Evolutionary conservation across 2,113 vertebrate species (phyloP), one percentile per base, ranked within the genome.

Genomic region (Anoura caudifer): DNA sequence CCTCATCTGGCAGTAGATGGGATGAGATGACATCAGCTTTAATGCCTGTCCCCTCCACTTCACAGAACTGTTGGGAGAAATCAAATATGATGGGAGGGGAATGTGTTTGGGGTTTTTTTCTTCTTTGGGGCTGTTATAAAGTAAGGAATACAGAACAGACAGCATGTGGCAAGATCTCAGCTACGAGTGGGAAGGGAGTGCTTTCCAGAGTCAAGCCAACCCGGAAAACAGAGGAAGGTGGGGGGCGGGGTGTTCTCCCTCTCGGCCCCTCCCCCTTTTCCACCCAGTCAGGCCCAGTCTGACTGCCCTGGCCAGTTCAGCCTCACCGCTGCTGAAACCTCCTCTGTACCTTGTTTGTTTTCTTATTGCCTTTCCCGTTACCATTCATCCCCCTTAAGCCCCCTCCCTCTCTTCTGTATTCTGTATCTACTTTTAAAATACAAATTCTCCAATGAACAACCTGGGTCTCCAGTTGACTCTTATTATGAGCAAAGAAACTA

Each of bases 401-500:
- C 61, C 13, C 28, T 15, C 28, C 28, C 33, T 41, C 45, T 85
- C 56, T 33, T 87, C n/a, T 76, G 28, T 14, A 26, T 8, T 31
- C 50, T 82, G 28, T 0, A 72, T 33, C 70, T 87, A 36, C 65
- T 45, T 95, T 65, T 92, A 94, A 92, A 90, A 90, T 36, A 79
- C 36, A 95, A 90, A 82, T 67, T 87, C 41, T 85, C 73, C 61
- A 33, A 6, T 41, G 17, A 70, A 45, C 31, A 47, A 45, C 69
- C 70, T 91, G 65, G 59, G 41, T 52, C 90, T 41, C 90, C 45
- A 85, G 65, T 3, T 36, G 14, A 72, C 50, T 80, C 59, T 24
- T 82, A 85, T 47, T 41, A 33, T 15, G 15, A 94, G 70, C 72
- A 83, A 95, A 97, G 52, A n/a, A 94, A 73, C 28, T 38, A 50